phyloP scores from a whole-genome alignment of 2,797 vertebrate species.

The Protonibea diacanthus region DNA sequence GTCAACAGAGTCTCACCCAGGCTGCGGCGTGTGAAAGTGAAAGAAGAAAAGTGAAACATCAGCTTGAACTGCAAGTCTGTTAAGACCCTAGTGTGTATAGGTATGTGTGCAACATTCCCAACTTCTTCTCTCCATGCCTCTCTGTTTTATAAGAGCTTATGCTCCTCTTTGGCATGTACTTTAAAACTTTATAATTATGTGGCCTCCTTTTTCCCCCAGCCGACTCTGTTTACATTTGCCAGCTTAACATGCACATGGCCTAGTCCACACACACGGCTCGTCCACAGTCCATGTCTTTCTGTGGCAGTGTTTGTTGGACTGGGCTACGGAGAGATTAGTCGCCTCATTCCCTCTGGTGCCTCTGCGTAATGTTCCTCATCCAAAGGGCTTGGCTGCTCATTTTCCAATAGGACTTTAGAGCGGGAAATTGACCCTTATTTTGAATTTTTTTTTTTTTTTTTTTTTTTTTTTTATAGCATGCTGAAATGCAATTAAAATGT shows the following conservation, averaged over 20 bases:
- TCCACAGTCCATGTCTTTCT: slow-evolving; percentile 62
- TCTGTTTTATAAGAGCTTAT: slow-evolving; percentile 71
- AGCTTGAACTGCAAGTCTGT: slow-evolving; percentile 58
- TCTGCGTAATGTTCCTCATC: slow-evolving; percentile 53
- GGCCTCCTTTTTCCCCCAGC: slow-evolving; percentile 51
- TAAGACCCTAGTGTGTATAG: slow-evolving; percentile 39
- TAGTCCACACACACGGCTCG: slow-evolving; percentile 61
- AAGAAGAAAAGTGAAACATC: slow-evolving; percentile 35
- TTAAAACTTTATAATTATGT: slow-evolving; percentile 79
- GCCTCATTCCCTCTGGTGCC: slow-evolving; percentile 66
- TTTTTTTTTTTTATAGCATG: too few relatives aligned
- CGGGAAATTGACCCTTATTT: slow-evolving; percentile 28
- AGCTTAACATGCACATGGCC: slow-evolving; percentile 70
- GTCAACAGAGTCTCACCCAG: slow-evolving; percentile 60
- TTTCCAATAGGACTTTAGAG: slow-evolving; percentile 31
- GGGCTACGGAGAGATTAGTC: slow-evolving; percentile 76
- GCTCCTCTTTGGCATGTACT: slow-evolving; percentile 64
- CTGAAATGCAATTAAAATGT: background rate
- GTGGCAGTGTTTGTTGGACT: slow-evolving; percentile 63
- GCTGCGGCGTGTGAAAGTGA: slow-evolving; percentile 56
- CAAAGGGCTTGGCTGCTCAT: slow-evolving; percentile 42
- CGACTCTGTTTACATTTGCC: slow-evolving; percentile 75
- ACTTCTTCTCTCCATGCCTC: slow-evolving; percentile 44
- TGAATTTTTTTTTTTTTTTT: slow-evolving; percentile 3
- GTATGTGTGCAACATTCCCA: slow-evolving; percentile 43